These are phyloP conservation scores for Lathamus discolor DNA, from an alignment of 2,113 vertebrate genomes.

Conservation along the genomic window DNA sequence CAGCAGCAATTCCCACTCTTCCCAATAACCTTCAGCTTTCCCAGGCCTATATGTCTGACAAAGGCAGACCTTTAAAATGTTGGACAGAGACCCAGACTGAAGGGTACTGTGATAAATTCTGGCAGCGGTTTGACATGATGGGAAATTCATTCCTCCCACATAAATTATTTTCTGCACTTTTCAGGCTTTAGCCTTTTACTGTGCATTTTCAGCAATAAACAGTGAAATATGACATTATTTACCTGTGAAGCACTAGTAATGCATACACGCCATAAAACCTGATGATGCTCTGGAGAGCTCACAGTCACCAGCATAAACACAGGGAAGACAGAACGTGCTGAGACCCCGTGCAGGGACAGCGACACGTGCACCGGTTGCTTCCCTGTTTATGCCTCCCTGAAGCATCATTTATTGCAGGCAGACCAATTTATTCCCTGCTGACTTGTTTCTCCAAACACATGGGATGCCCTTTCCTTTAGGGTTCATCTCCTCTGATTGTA, in stretches of 20 bases:
- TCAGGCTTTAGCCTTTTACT: conserved; percentile 57
- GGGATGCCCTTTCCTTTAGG: background rate
- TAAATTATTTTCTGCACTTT: conserved; percentile 59
- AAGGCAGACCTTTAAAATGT: conserved; percentile 59
- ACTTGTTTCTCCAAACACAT: background rate
- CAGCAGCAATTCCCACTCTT: conserved; percentile 1
- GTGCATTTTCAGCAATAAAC: conserved; percentile 51
- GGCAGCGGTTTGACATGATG: conserved; percentile 34
- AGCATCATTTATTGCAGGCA: background rate
- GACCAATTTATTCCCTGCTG: conserved; percentile 6
- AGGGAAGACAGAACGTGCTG: background rate
- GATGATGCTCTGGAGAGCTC: conserved; percentile 23
- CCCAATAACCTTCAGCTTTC: conserved; percentile 41
- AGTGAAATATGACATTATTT: conserved; percentile 69
- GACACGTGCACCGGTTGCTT: background rate
- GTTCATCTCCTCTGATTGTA: conserved; percentile 12
- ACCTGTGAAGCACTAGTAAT: conserved; percentile 58
- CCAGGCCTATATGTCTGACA: background rate
- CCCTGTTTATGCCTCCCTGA: background rate
- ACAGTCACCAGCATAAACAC: conserved; percentile 5
- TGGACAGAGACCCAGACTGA: conserved; percentile 51
- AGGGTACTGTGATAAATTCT: conserved; percentile 52
- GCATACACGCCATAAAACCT: conserved; percentile 42
- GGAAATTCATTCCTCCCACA: conserved; percentile 57
- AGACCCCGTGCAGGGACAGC: background rate